Evolutionary conservation across 2,113 vertebrate genomes (phyloP).

Genomic region (Cyprinodon tularosa): DNA sequence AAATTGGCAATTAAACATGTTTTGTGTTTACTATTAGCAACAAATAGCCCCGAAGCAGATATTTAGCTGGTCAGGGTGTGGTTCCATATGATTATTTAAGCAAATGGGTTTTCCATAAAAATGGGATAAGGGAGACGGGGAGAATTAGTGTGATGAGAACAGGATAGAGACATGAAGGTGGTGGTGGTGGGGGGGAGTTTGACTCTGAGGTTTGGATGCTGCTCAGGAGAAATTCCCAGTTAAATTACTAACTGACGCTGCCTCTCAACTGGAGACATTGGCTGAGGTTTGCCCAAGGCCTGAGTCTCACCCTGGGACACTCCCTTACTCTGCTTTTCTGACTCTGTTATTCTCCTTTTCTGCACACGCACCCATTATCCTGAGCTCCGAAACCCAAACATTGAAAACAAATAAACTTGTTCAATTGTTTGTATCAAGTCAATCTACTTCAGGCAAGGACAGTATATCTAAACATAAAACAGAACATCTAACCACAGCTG

Average conservation of each 20-base stretch:
- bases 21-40: conserved; percentile 25
- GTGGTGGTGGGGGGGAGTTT: conserved; percentile 57
- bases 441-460: conserved; percentile 1
- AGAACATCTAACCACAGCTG: conserved; percentile 11
- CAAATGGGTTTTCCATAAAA: conserved; percentile 63
- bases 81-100: conserved; percentile 54
- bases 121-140: conserved; percentile 41
- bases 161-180: conserved; percentile 69
- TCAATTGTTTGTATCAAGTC: not conserved
- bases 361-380: not conserved
- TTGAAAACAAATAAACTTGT: conserved; percentile 14
- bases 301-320: conserved; percentile 58
- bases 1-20: conserved; percentile 7
- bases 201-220: conserved; percentile 77
- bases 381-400: conserved; percentile 12
- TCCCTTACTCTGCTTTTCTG: conserved; percentile 47
- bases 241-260: conserved; percentile 74
- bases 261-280: conserved; percentile 65
- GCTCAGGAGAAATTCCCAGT: conserved; percentile 71
- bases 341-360: conserved; percentile 12
- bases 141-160: conserved; percentile 47
- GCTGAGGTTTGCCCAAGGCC: conserved; percentile 67
- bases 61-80: conserved; percentile 63
- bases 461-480: conserved; percentile 19
- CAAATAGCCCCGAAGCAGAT: conserved; percentile 41